phyloP scores from a whole-genome alignment of 2,888 invertebrate genomes.

The Muscina levida region DNA sequence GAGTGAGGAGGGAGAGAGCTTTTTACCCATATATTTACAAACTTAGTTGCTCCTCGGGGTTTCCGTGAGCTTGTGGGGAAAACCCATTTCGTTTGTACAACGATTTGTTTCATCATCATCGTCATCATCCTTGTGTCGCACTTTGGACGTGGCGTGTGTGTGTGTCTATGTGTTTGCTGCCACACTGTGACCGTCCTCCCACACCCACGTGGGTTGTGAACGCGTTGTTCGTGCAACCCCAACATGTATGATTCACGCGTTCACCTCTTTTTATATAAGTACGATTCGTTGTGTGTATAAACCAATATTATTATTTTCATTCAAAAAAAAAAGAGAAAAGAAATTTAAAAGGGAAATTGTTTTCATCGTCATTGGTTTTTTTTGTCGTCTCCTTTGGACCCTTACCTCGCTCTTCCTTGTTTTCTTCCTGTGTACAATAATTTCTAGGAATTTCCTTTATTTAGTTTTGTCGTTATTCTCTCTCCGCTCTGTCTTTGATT shows the following conservation, averaged over 20 bases:
- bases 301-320: constrained; percentile 46
- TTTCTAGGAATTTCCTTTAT: constrained; percentile 57
- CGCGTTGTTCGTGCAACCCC: too few relatives aligned
- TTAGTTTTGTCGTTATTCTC: constrained; percentile 12
- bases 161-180: constrained; percentile 7
- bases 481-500: constrained; percentile 2
- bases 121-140: constrained; percentile 15
- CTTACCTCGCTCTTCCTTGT: background rate
- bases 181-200: background rate
- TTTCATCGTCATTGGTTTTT: constrained; percentile 39
- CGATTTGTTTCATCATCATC: constrained; percentile 18
- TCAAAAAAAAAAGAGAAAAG: too few relatives aligned
- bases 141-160: background rate
- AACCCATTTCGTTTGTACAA: constrained; percentile 31
- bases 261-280: constrained; percentile 46
- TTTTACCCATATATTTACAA: too few relatives aligned
- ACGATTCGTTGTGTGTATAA: constrained; percentile 24
- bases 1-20: too few relatives aligned
- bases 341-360: constrained; percentile 59
- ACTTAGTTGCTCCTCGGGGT: too few relatives aligned
- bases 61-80: constrained; percentile 18
- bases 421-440: constrained; percentile 39
- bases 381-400: background rate
- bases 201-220: constrained; percentile 40
- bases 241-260: constrained; percentile 54